Evolutionary conservation across 2,113 vertebrate species (phyloP), one percentile per base, ranked within the genome.

Genomic region (Chlamydotis undulata): DNA sequence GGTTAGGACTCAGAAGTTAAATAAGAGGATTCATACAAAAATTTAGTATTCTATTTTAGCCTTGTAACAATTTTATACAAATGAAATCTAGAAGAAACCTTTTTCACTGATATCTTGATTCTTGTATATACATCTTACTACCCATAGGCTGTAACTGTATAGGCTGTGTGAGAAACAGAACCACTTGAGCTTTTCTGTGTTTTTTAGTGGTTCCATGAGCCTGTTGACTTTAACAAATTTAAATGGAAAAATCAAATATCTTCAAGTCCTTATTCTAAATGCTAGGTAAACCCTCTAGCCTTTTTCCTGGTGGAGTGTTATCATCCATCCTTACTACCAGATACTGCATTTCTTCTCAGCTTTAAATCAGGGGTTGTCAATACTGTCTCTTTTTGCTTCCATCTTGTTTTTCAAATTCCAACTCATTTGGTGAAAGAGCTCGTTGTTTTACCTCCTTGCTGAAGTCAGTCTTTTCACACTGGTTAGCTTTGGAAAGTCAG

Each of bases 401-500:
- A 49, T 93, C 90, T 94, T 85, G 60, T 37, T 87, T 76, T 81
- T 79, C 63, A 50, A 94, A 96, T 96, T 97, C 96, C 96, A 94
- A 18, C 37, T 95, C 69, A 78, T 73, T 93, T 78, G 86, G 82
- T 81, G 85, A 55, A 93, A 76, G 84, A 93, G 70, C 85, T 93
- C 67, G 68, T 86, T 2, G 12, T 92, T 82, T 94, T 84, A 79
- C 56, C 81, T 92, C 94, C 92, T 68, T 45, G 82, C 63, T 43
- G 87, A 86, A 88, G 83, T 31, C 7, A 10, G 31, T 85, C 77
- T 96, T 97, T 90, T 97, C 94, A 87, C 64, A 64, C 47, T 63
- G 94, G 90, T 94, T 86, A 85, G 75, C 83, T 93, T 91, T 95
- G 92, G 89, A 94, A 96, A 94, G 89, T 95, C 91, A 96, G 63